Evolutionary conservation across 2,113 vertebrate species (phyloP).

Genomic region (Ciconia stormi): DNA sequence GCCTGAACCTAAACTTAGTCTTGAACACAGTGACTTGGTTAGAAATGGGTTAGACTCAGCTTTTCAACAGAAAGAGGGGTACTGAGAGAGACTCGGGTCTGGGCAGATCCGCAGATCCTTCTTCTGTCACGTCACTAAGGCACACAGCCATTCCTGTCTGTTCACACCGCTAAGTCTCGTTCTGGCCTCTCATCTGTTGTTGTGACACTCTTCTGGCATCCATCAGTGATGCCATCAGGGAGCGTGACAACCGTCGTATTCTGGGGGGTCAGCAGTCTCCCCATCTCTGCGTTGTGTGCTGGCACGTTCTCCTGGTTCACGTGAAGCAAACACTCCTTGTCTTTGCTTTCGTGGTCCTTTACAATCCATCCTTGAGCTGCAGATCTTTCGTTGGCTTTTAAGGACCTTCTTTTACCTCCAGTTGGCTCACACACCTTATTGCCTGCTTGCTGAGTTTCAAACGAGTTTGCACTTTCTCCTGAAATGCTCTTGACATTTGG

Average conservation of each 20-base stretch:
- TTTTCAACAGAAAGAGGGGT: background rate
- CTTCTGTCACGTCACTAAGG: background rate
- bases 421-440: background rate
- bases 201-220: background rate
- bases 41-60: background rate
- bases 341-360: background rate
- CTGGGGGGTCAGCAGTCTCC: background rate
- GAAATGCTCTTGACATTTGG: background rate
- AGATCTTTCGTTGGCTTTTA: background rate
- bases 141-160: background rate
- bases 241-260: background rate
- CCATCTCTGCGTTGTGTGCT: background rate
- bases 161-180: background rate
- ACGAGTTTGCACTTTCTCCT: background rate
- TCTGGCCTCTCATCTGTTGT: constrained; percentile 33
- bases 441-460: background rate
- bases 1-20: background rate
- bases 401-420: background rate
- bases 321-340: background rate
- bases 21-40: background rate
- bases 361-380: background rate
- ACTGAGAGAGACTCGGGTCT: background rate
- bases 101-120: background rate
- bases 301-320: background rate
- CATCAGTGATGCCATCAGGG: background rate